Conservation (phyloP, 2,888 invertebrate genomes). For the Lasius fuliginosus region DNA sequence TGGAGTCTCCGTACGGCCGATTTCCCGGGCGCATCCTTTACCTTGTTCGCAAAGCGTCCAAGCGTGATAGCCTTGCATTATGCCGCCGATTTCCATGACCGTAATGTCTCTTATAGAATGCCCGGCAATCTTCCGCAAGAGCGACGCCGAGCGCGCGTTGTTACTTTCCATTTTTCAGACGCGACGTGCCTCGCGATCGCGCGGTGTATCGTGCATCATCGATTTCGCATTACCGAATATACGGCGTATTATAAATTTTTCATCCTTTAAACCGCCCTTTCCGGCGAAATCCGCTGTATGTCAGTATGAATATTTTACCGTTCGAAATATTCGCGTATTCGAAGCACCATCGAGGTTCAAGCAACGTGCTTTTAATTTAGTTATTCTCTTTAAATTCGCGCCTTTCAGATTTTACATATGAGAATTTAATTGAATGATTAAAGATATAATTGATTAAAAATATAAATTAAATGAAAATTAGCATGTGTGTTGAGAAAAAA, state of each 20-base stretch:
- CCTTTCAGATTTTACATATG: not conserved
- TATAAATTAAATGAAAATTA: not conserved
- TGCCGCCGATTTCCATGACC: conserved; percentile 57
- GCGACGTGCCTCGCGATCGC: conserved; percentile 24
- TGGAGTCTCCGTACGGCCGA: conserved; percentile 56
- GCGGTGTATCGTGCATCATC: conserved; percentile 44
- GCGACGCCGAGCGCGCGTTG: conserved; percentile 20
- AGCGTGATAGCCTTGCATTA: conserved; percentile 57
- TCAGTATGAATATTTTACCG: conserved; percentile 38
- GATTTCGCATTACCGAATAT: conserved; percentile 53
- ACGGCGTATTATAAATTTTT: conserved; percentile 52
- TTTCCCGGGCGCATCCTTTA: conserved; percentile 53
- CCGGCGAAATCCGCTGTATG: conserved; percentile 13
- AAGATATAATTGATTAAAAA: not conserved
- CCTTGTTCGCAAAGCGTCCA: conserved; percentile 57
- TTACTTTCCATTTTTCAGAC: conserved; percentile 48
- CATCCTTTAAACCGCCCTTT: conserved; percentile 15
- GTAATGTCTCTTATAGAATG: conserved; percentile 54
- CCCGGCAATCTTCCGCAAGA: conserved; percentile 61
- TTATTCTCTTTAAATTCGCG: not conserved
- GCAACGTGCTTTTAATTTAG: not conserved
- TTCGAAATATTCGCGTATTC: not conserved
- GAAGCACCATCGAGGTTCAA: not conserved
- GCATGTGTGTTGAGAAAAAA: not conserved
- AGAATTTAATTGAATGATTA: not conserved